phyloP scores from a whole-genome alignment of 37 sponge, comb jelly and placozoan genomes.

The Halichondria panicea region DNA sequence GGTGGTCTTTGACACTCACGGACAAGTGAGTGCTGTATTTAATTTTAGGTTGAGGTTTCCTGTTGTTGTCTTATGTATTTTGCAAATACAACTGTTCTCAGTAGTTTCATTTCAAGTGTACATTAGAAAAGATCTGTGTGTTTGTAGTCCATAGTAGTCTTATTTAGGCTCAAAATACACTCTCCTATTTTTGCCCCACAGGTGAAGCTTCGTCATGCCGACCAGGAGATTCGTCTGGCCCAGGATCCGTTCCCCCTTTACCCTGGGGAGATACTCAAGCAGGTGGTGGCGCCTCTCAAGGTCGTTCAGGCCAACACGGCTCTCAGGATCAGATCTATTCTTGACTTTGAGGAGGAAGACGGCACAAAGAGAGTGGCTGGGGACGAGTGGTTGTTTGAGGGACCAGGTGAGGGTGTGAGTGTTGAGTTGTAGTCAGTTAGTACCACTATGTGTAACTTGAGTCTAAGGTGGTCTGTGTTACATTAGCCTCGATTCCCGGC shows the following conservation, averaged over 20 bases:
- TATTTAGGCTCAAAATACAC: neutral
- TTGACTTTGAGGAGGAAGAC: constrained; percentile 90
- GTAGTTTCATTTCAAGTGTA: neutral
- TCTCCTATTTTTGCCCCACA: constrained; percentile 15
- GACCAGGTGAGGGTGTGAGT: constrained; percentile 81
- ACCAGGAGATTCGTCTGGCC: constrained; percentile 93
- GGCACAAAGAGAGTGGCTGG: constrained; percentile 88
- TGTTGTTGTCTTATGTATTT: neutral
- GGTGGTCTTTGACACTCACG: constrained; percentile 73
- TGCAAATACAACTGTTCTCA: neutral
- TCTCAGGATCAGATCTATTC: constrained; percentile 87
- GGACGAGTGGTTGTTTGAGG: constrained; percentile 99
- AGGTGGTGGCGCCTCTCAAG: constrained; percentile 82
- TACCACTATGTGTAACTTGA: constrained; percentile 8
- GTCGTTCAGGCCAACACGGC: constrained; percentile 98
- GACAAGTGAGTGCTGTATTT: constrained; percentile 59
- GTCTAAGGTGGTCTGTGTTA: neutral
- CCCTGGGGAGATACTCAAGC: constrained; percentile 93
- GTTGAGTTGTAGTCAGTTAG: constrained; percentile 9
- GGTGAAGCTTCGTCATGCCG: constrained; percentile 94
- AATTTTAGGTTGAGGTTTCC: neutral
- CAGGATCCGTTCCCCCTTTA: constrained; percentile 99
- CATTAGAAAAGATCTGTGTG: neutral
- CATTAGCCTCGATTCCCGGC: too few species aligned
- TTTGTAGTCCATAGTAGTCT: neutral